phyloP scores from a whole-genome alignment of 1,140 invertebrate genomes.

The Doryteuthis pealeii region DNA sequence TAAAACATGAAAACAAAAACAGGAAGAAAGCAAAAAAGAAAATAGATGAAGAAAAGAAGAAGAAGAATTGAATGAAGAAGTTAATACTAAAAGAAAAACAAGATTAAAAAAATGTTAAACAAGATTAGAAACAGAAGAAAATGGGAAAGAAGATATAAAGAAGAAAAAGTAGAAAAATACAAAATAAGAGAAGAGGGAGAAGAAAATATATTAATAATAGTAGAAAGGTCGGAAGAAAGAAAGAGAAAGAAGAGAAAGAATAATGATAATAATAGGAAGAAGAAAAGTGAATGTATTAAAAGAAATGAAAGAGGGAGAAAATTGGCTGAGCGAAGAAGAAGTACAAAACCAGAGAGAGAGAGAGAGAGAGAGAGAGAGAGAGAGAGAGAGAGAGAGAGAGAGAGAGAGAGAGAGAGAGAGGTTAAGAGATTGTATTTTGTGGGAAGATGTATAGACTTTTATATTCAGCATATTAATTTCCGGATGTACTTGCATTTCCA shows the following conservation, averaged over 20 bases:
- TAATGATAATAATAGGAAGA: not conserved
- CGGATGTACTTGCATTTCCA: no score
- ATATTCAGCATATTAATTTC: no score
- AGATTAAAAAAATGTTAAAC: no score
- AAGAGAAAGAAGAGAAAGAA: not conserved
- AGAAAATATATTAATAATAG: not conserved
- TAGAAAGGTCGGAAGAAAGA: no score
- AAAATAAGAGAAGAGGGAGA: not conserved
- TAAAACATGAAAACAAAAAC: not conserved
- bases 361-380: not conserved
- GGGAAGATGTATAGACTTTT: no score
- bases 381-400: not conserved
- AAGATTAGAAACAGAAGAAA: not conserved
- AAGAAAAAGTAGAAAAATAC: not conserved
- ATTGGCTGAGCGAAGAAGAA: not conserved
- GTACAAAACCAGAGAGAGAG: not conserved
- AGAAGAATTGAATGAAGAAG: not conserved
- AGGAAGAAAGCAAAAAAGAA: not conserved
- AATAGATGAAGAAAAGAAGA: not conserved
- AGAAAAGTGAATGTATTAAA: not conserved
- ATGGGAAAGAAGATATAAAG: not conserved
- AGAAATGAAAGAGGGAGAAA: not conserved
- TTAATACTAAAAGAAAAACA: no score
- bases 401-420: not conserved
- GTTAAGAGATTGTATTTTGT: no score